Percentiles rank a stretch among this genome's conserved stretches.
Conservation (phyloP, 2,113 vertebrate genomes). For the Neopipo cinnamomea region DNA sequence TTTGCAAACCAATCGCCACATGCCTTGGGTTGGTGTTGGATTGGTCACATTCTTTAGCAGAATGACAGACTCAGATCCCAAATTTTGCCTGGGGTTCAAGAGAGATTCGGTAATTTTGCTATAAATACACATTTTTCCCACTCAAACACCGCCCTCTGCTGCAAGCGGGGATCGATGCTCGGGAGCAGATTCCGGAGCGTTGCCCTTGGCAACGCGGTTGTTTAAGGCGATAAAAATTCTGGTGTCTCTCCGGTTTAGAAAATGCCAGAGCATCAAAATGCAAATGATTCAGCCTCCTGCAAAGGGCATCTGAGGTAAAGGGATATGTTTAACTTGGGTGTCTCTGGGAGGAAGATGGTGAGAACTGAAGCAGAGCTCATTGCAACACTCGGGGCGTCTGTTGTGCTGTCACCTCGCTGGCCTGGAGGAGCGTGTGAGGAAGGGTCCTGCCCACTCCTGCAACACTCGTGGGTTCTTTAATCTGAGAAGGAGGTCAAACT, state of each 20-base stretch:
- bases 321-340: not conserved
- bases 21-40: not conserved
- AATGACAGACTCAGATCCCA: not conserved
- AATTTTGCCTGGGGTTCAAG: not conserved
- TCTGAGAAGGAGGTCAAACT: not conserved
- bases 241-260: slow-evolving; percentile 1
- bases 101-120: not conserved
- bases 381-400: not conserved
- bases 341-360: not conserved
- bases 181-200: not conserved
- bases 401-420: not conserved
- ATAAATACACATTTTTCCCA: slow-evolving; percentile 46
- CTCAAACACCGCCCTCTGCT: slow-evolving; percentile 57
- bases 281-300: slow-evolving; percentile 33
- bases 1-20: not conserved
- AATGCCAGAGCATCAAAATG: slow-evolving; percentile 63
- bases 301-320: slow-evolving; percentile 54
- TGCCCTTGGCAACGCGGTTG: slow-evolving; percentile 47
- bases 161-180: not conserved
- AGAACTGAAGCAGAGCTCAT: not conserved
- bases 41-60: not conserved
- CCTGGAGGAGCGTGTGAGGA: not conserved
- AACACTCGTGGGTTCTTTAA: not conserved
- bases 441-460: not conserved
- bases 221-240: slow-evolving; percentile 51